These are phyloP conservation scores for Oligia fasciuncula DNA, from an alignment of 2,888 invertebrate species.

Conservation along the genomic window DNA sequence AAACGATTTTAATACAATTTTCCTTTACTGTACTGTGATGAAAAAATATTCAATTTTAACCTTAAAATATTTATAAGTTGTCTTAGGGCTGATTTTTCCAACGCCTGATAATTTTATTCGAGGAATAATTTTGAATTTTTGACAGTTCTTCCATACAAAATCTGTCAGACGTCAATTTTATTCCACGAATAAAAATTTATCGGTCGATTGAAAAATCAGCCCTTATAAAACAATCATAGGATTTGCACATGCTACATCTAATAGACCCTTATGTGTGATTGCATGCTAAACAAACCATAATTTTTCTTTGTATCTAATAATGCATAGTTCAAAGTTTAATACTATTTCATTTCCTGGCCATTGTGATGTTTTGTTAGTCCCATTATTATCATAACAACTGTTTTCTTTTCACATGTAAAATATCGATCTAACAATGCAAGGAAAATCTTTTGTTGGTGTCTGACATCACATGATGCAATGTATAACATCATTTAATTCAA, in stretches of 20 bases:
- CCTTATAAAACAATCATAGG: background rate
- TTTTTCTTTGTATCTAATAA: slow-evolving; percentile 1
- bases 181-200: too few species aligned
- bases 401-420: slow-evolving; percentile 52
- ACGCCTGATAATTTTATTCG: too few species aligned
- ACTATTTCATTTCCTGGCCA: slow-evolving; percentile 38
- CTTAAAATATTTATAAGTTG: too few species aligned
- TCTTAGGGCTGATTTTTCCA: too few species aligned
- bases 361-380: slow-evolving; percentile 28
- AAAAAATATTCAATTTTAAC: background rate
- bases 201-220: too few species aligned
- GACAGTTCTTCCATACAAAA: too few species aligned
- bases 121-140: too few species aligned
- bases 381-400: slow-evolving; percentile 8
- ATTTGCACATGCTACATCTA: background rate
- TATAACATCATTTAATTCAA: background rate
- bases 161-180: too few species aligned
- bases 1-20: background rate
- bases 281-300: background rate
- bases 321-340: slow-evolving; percentile 21
- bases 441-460: slow-evolving; percentile 29
- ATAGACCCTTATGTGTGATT: background rate
- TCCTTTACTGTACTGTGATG: background rate
- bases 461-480: background rate
- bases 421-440: slow-evolving; percentile 23